These are phyloP conservation scores for Petrocephalus microphthalmus DNA, from an alignment of 2,113 vertebrate genomes.

Conservation along the genomic window DNA sequence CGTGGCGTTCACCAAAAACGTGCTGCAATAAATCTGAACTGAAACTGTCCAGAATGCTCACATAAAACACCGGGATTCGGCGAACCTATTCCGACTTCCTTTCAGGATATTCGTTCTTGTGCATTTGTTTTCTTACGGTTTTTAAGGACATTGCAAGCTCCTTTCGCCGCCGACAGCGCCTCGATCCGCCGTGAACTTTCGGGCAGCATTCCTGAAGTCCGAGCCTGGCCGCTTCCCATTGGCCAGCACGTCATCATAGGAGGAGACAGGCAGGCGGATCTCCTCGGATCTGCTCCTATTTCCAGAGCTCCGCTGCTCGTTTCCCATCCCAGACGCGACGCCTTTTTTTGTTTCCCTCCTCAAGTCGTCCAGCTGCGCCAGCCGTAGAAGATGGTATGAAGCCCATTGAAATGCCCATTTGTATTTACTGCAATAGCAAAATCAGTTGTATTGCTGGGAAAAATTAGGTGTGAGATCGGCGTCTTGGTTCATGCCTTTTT, in stretches of 20 bases:
- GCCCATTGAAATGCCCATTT: background rate
- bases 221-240: background rate
- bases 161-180: background rate
- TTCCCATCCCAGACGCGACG: background rate
- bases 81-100: background rate
- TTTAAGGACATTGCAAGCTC: background rate
- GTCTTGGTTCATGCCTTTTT: background rate
- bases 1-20: background rate
- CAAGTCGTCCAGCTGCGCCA: background rate
- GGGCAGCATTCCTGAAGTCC: background rate
- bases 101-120: background rate
- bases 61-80: background rate
- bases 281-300: conserved; percentile 11
- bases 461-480: background rate
- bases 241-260: background rate
- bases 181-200: background rate
- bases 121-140: background rate
- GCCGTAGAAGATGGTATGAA: background rate
- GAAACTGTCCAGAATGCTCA: background rate
- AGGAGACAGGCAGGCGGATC: background rate
- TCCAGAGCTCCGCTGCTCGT: background rate
- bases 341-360: background rate
- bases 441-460: background rate
- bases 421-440: background rate
- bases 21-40: background rate